These are phyloP conservation scores for Colletes gigas DNA, from an alignment of 1,140 invertebrate genomes.

Conservation along the genomic window DNA sequence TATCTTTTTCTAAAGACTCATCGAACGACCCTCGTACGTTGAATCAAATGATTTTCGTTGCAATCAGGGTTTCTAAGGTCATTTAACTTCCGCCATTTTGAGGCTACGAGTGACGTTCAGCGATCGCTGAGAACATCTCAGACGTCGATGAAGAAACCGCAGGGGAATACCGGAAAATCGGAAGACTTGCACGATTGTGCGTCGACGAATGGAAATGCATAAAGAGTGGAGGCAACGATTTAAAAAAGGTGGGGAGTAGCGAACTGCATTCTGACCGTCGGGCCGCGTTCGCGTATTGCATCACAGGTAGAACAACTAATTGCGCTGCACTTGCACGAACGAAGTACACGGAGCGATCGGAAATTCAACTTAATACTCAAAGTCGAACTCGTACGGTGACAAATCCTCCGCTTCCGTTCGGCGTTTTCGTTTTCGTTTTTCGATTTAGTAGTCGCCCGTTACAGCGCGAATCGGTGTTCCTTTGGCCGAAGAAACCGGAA, in stretches of 20 bases:
- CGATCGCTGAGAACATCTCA: too few relatives aligned
- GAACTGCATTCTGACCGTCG: conserved; percentile 35
- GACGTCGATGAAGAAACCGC: too few relatives aligned
- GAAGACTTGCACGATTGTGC: background rate
- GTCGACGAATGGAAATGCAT: background rate
- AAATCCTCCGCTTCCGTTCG: background rate
- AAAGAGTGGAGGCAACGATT: conserved; percentile 40
- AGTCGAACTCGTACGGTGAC: too few relatives aligned
- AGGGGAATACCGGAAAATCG: background rate
- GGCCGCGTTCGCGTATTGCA: conserved; percentile 48
- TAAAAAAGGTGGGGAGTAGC: conserved; percentile 52
- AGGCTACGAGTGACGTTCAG: too few relatives aligned
- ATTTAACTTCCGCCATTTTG: too few relatives aligned
- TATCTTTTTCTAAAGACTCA: too few relatives aligned
- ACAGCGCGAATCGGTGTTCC: conserved; percentile 6
- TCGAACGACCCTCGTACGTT: too few relatives aligned
- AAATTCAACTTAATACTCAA: conserved; percentile 1
- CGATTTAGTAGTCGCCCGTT: background rate
- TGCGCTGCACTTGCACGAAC: conserved; percentile 70
- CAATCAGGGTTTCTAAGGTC: too few relatives aligned
- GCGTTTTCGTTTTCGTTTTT: background rate
- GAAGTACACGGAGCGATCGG: conserved; percentile 4
- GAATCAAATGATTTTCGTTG: too few relatives aligned
- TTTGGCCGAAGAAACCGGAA: conserved; percentile 10
- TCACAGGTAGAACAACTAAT: conserved; percentile 70